Evolutionary conservation across 2,888 invertebrate species (phyloP).

Genomic region (Yponomeuta cagnagella): DNA sequence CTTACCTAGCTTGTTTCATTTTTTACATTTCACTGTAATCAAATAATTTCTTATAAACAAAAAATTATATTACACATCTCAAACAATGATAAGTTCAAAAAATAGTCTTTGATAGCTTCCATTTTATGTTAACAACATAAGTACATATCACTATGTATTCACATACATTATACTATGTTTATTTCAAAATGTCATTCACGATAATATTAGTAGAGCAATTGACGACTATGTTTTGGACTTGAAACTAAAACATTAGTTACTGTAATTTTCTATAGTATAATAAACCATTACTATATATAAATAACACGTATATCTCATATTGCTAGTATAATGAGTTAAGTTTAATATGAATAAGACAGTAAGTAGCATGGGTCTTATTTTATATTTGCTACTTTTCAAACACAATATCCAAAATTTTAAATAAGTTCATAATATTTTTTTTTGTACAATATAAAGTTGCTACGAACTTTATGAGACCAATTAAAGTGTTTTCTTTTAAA

Average conservation of each 20-base stretch:
- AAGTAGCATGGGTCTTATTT: background rate
- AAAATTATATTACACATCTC: background rate
- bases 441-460: too few relatives aligned
- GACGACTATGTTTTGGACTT: constrained; percentile 9
- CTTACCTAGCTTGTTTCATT: background rate
- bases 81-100: background rate
- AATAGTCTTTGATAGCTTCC: background rate
- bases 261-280: constrained; percentile 37
- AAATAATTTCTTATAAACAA: background rate
- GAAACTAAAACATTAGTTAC: constrained; percentile 43
- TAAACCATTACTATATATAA: constrained; percentile 21
- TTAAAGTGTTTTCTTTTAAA: background rate
- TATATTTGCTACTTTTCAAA: background rate
- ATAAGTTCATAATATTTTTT: too few relatives aligned
- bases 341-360: constrained; percentile 29
- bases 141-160: background rate
- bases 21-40: background rate
- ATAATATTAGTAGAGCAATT: background rate
- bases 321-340: constrained; percentile 56
- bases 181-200: background rate
- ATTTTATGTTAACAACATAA: background rate
- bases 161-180: background rate
- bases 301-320: constrained; percentile 55
- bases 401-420: too few relatives aligned
- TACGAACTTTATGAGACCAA: background rate